phyloP scores from a whole-genome alignment of 2,888 invertebrate species.

The Ormyrus pomaceus region DNA sequence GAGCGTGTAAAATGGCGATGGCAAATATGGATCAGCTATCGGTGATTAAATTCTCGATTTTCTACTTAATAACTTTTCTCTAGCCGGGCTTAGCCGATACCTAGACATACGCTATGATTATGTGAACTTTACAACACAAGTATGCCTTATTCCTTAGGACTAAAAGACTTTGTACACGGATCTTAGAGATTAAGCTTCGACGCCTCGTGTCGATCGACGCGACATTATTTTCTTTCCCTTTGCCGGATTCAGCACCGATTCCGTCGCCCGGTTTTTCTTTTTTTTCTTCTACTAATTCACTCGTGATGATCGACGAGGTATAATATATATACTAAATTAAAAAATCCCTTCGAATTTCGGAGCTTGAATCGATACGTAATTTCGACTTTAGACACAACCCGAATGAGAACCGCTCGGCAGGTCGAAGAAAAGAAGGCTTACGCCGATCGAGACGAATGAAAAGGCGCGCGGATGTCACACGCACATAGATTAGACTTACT shows the following conservation, averaged over 20 bases:
- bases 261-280: neutral
- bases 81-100: conserved; percentile 72
- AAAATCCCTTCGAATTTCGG: neutral
- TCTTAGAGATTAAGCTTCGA: conserved; percentile 68
- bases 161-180: conserved; percentile 75
- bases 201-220: conserved; percentile 54
- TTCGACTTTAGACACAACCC: neutral
- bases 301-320: neutral
- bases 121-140: conserved; percentile 76
- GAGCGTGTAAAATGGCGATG: conserved; percentile 65
- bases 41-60: conserved; percentile 71
- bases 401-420: neutral
- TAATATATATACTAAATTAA: no score
- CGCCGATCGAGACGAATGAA: conserved; percentile 60
- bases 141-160: conserved; percentile 67
- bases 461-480: conserved; percentile 66
- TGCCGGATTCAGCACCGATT: neutral
- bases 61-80: conserved; percentile 66
- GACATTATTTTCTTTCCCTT: conserved; percentile 24
- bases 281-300: neutral
- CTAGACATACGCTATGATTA: conserved; percentile 73
- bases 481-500: conserved; percentile 72
- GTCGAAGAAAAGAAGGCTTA: conserved; percentile 51
- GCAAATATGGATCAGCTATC: conserved; percentile 73
- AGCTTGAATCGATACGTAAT: conserved; percentile 26